A percentile compares a stretch with the other conserved stretches of the same genome.
These are phyloP conservation scores for Erebia ligea DNA, from an alignment of 2,888 invertebrate genomes.

Conservation along the genomic window DNA sequence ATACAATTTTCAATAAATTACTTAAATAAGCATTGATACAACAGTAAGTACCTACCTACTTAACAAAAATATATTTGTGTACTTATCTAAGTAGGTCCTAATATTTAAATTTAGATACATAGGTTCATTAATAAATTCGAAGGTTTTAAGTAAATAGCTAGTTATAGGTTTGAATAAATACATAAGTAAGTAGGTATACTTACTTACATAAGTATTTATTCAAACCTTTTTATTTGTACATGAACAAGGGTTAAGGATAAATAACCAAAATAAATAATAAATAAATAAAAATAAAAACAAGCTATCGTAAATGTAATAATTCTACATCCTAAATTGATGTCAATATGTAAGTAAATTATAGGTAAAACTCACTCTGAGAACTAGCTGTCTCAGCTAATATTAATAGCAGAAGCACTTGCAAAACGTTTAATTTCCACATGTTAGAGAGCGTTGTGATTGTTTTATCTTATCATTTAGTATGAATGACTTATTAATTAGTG, in stretches of 20 bases:
- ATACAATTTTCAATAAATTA: too few species aligned
- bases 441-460: slow-evolving; percentile 12
- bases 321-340: background rate
- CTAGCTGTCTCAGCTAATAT: slow-evolving; percentile 16
- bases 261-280: too few species aligned
- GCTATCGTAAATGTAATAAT: background rate
- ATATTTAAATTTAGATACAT: too few species aligned
- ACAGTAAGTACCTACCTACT: too few species aligned
- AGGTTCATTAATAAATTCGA: too few species aligned
- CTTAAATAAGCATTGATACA: too few species aligned
- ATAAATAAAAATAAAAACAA: background rate
- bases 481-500: slow-evolving; percentile 16
- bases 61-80: too few species aligned
- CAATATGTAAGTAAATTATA: background rate
- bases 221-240: background rate
- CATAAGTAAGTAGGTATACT: background rate
- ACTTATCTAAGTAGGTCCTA: too few species aligned
- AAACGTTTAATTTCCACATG: slow-evolving; percentile 22
- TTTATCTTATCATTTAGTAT: slow-evolving; percentile 12
- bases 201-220: too few species aligned
- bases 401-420: slow-evolving; percentile 25
- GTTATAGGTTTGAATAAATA: background rate
- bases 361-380: slow-evolving; percentile 42
- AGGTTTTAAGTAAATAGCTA: too few species aligned
- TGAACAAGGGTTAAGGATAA: background rate